A percentile compares a stretch with the other conserved stretches of the same genome.
phyloP scores from a whole-genome alignment of 2,888 invertebrate genomes.

The Villa cingulata region DNA sequence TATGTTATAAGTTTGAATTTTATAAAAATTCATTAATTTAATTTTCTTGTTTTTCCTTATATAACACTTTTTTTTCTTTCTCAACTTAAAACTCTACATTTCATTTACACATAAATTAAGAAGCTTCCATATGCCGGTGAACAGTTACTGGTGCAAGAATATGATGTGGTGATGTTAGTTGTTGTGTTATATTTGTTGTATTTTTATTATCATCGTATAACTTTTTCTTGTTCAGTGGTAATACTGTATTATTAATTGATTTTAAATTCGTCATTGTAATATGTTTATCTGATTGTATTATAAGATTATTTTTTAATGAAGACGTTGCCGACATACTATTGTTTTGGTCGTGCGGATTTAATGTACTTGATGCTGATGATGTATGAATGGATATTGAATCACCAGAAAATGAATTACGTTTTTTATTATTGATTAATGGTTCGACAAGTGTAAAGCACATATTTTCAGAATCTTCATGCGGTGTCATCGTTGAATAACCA shows the following conservation, averaged over 20 bases:
- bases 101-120: too few species aligned
- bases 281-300: not conserved
- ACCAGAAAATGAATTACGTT: slow-evolving; percentile 42
- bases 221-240: not conserved
- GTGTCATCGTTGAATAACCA: slow-evolving; percentile 89
- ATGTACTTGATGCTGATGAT: slow-evolving; percentile 38
- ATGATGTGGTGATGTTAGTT: slow-evolving; percentile 36
- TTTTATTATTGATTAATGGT: slow-evolving; percentile 42
- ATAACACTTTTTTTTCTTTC: too few species aligned
- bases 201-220: not conserved
- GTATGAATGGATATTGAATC: slow-evolving; percentile 45
- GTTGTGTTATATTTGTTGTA: slow-evolving; percentile 24
- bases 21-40: too few species aligned
- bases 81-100: too few species aligned
- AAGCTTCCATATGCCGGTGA: slow-evolving; percentile 76
- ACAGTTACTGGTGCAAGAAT: slow-evolving; percentile 81
- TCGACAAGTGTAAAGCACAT: slow-evolving; percentile 60
- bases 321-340: not conserved
- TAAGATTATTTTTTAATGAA: not conserved
- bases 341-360: slow-evolving; percentile 18
- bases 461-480: slow-evolving; percentile 78
- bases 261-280: too few species aligned
- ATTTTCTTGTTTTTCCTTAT: too few species aligned
- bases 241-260: not conserved
- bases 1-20: too few species aligned